These are phyloP conservation scores for Parapsyche elsis DNA, from an alignment of 1,140 invertebrate genomes.

Conservation along the genomic window DNA sequence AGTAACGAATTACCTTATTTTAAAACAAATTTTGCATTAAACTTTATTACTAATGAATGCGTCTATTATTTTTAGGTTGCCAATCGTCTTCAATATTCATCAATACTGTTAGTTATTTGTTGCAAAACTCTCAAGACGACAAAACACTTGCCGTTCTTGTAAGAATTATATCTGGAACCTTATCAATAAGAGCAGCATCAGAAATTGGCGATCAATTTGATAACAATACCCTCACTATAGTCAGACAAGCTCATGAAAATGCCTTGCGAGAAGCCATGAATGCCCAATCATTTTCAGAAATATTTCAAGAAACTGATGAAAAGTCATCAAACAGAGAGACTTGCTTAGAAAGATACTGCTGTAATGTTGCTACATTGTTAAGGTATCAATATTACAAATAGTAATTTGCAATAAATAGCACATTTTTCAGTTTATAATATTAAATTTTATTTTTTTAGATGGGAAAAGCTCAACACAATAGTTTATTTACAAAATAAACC, in stretches of 20 bases:
- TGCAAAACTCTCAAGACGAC: constrained; percentile 67
- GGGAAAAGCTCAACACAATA: constrained; percentile 62
- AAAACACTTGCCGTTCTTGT: constrained; percentile 68
- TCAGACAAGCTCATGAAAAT: constrained; percentile 63
- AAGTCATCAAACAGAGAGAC: constrained; percentile 57
- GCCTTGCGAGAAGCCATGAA: constrained; percentile 62
- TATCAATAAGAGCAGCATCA: constrained; percentile 62
- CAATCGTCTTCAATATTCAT: constrained; percentile 68
- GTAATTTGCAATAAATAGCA: no score
- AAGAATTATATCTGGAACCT: constrained; percentile 65
- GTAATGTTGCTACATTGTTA: constrained; percentile 64
- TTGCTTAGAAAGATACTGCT: constrained; percentile 63
- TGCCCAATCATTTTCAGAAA: constrained; percentile 62
- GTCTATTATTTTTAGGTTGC: constrained; percentile 63
- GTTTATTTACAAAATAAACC: constrained; percentile 59
- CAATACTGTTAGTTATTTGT: constrained; percentile 66
- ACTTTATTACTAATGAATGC: background rate
- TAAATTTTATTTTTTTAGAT: constrained; percentile 57
- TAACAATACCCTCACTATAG: constrained; percentile 62
- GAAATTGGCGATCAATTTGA: constrained; percentile 60
- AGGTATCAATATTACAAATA: constrained; percentile 58
- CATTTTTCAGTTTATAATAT: constrained; percentile 11
- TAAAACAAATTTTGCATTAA: background rate
- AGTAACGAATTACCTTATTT: constrained; percentile 60
- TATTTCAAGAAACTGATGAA: constrained; percentile 58